Evolutionary conservation across 2,888 invertebrate genomes (phyloP).

Genomic region (Corbicula japonica): DNA sequence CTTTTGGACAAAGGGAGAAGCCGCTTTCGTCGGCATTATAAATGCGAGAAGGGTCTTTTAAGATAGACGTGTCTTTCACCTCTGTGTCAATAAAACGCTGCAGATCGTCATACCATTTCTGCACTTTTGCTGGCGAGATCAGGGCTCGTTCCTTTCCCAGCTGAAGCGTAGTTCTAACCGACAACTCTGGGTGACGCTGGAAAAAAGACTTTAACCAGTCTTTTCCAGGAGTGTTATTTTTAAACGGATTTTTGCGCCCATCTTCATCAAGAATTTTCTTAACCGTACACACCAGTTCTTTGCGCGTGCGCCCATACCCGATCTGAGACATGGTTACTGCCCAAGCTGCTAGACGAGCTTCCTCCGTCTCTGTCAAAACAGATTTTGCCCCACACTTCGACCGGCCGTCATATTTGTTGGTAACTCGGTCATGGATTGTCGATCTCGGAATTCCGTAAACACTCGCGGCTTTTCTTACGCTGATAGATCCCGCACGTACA

Average conservation of each 20-base stretch:
- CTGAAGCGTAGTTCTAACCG: neutral
- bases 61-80: neutral
- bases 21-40: constrained; percentile 11
- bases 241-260: neutral
- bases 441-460: too few relatives aligned
- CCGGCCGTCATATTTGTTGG: too few relatives aligned
- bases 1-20: neutral
- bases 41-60: neutral
- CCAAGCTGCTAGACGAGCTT: too few relatives aligned
- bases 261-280: constrained; percentile 10
- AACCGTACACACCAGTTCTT: neutral
- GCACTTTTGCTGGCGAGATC: neutral
- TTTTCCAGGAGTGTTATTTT: neutral
- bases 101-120: constrained; percentile 3
- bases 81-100: neutral
- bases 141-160: constrained; percentile 3
- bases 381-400: too few relatives aligned
- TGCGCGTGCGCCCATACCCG: neutral
- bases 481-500: too few relatives aligned
- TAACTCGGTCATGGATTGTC: too few relatives aligned
- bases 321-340: neutral
- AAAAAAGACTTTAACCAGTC: neutral
- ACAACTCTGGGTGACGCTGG: constrained; percentile 1
- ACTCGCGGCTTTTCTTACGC: too few relatives aligned
- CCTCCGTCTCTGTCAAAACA: too few relatives aligned